A percentile compares a stretch with the other conserved stretches of the same genome.
Evolutionary conservation across 2,113 vertebrate genomes (phyloP).

Genomic region (Sorex araneus): DNA sequence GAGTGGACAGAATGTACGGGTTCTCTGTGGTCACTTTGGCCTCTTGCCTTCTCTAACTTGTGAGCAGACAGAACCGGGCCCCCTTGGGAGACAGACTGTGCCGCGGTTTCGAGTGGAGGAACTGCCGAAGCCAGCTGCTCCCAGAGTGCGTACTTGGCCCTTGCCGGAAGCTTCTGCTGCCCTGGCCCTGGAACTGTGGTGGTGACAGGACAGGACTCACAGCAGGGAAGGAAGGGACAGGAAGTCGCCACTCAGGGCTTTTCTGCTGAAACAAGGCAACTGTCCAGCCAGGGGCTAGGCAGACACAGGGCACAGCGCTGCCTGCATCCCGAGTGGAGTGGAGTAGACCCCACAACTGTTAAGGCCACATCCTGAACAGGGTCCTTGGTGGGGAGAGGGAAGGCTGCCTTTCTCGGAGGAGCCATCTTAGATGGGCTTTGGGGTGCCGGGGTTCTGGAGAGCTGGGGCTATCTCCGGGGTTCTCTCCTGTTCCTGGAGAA

Average conservation of each 20-base stretch:
- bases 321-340: neutral
- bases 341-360: neutral
- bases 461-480: neutral
- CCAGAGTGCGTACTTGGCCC: neutral
- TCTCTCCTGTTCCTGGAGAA: neutral
- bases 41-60: neutral
- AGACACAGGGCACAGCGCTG: neutral
- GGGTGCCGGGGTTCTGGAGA: neutral
- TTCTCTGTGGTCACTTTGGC: neutral
- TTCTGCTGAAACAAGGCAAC: neutral
- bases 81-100: neutral
- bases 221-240: neutral
- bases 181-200: neutral
- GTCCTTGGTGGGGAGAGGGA: neutral
- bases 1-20: neutral
- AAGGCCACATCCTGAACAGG: neutral
- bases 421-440: neutral
- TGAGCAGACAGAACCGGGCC: neutral
- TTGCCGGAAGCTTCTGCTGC: neutral
- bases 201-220: neutral
- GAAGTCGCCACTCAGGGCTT: neutral
- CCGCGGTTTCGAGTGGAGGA: neutral
- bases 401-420: neutral
- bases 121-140: rapidly evolving
- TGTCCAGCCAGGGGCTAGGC: neutral